Percentiles rank a stretch among this genome's conserved stretches.
Evolutionary conservation across 2,797 vertebrate species (phyloP).

Genomic region (Crenuchus spilurus): DNA sequence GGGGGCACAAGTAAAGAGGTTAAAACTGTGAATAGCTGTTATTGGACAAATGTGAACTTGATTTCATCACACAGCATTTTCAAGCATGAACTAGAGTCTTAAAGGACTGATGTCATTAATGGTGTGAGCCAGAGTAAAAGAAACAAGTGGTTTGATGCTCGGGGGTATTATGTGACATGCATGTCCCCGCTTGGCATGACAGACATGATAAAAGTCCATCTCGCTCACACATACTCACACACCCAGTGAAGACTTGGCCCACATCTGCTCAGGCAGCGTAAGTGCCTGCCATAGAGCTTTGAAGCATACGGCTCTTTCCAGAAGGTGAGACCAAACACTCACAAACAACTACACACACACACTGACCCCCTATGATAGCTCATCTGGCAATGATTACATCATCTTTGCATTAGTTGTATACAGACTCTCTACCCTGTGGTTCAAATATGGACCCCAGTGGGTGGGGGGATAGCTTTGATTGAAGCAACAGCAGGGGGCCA

Average conservation of each 20-base stretch:
- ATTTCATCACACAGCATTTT: background rate
- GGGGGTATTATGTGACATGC: conserved; percentile 8
- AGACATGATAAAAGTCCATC: background rate
- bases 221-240: background rate
- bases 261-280: conserved; percentile 1
- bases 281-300: background rate
- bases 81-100: background rate
- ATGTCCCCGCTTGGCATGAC: conserved; percentile 37
- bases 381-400: conserved; percentile 31
- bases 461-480: conserved; percentile 46
- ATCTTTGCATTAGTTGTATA: conserved; percentile 18
- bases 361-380: conserved; percentile 11
- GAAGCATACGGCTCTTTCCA: background rate
- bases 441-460: conserved; percentile 49
- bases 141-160: conserved; percentile 35
- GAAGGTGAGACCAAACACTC: background rate
- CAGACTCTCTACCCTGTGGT: conserved; percentile 35
- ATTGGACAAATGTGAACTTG: too few relatives aligned
- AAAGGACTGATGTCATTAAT: background rate
- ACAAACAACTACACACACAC: background rate
- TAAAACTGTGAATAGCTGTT: too few relatives aligned
- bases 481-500: conserved; percentile 58
- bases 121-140: background rate
- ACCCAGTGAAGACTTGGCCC: conserved; percentile 2
- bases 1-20: background rate